These are phyloP conservation scores for Scaptomyza parva DNA, from an alignment of 2,888 invertebrate genomes.

Conservation along the genomic window DNA sequence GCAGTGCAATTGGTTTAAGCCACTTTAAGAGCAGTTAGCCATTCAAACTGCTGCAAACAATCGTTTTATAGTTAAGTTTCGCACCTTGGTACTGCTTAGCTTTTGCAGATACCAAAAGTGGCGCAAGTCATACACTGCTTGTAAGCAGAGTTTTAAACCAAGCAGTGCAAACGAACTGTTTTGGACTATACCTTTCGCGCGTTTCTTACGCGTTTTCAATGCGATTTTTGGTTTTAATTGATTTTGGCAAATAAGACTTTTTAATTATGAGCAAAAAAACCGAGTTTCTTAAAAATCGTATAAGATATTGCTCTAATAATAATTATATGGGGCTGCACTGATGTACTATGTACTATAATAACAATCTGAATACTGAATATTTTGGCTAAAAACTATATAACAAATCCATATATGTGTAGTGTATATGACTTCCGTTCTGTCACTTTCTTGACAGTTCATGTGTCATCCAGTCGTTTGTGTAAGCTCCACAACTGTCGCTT, in stretches of 20 bases:
- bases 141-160: slow-evolving; percentile 18
- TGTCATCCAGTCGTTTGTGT: slow-evolving; percentile 29
- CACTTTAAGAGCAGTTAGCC: too few relatives aligned
- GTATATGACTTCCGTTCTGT: not conserved
- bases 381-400: not conserved
- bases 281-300: not conserved
- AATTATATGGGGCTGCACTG: not conserved
- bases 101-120: too few relatives aligned
- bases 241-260: not conserved
- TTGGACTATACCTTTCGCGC: not conserved
- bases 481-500: slow-evolving; percentile 65
- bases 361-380: not conserved
- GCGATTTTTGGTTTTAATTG: not conserved
- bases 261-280: not conserved
- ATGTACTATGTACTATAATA: not conserved
- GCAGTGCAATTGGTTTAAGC: not conserved
- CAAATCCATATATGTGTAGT: not conserved
- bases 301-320: too few relatives aligned
- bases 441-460: slow-evolving; percentile 28
- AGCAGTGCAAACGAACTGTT: slow-evolving; percentile 3
- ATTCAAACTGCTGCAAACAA: too few relatives aligned
- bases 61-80: not conserved
- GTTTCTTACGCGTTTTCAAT: not conserved
- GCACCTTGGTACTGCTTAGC: not conserved
- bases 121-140: not conserved